Base-by-base conservation (phyloP, 1,140 invertebrate species). In the Hyposmocoma kahamanoa region DNA sequence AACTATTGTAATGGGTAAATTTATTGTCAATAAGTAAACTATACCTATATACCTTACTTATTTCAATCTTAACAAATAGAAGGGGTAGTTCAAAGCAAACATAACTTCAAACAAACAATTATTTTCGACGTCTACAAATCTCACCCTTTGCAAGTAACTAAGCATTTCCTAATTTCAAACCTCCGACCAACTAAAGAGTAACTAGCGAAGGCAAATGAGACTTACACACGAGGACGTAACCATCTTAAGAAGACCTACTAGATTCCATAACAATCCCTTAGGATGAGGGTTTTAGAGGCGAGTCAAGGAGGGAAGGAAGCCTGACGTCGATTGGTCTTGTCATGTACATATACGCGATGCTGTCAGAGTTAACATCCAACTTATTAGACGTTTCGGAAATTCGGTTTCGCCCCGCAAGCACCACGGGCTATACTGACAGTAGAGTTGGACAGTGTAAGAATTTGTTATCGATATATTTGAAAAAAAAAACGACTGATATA, bases 381-480 rank as follows among this genome's bases (percentile, higher is more conserved):
- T 84, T 81, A 84, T 81, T 84, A 84, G 77, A 83, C 79, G 69
- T 81, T 79, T 84, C 75, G 77, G 77, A 84, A 81, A 84, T 81
- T 80, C 71, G 77, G 77, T 84, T 77, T 80, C 59, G 68, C 70
- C 67, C 66, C 64, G 69, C 71, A 66, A 71, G 69, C 72, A 72
- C 68, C 67, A 56, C 72, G 65, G 64, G 66, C 62, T 72, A 61
- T 50, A 48, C 50, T 64, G 59, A 59, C 43, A 43, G 13, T 62
- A 72, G 68, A 6, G 64, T 59, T 52, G 13, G 43, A 15, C 15
- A 1, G 32, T 13, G 1, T 1, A 10, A 30, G 10, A 8, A 30
- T 30, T 30, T n/a, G 2, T 10, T 32, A 34, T 47, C 44, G 30
- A 47, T 47, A 30, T 41, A n/a, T 11, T 9, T 38, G 20, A 11